These are phyloP conservation scores for Apteryx mantelli DNA, from an alignment of 2,113 vertebrate genomes.

Conservation along the genomic window DNA sequence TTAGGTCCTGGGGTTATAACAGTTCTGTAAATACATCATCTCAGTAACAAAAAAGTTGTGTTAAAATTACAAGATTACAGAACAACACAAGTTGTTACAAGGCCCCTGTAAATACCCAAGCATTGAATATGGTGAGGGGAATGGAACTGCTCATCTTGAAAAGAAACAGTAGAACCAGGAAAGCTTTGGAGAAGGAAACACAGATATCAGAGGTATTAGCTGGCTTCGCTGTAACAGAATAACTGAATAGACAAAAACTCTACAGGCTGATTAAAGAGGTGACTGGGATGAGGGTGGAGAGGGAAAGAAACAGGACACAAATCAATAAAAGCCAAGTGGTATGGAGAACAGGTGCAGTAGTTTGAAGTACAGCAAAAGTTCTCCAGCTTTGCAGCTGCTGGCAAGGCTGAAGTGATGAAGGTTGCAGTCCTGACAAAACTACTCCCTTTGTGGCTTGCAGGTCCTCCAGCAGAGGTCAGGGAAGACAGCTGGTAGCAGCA, in stretches of 20 bases:
- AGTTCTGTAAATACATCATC: neutral
- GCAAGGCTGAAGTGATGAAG: neutral
- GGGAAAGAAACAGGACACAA: neutral
- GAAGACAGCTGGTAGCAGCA: neutral
- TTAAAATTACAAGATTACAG: neutral
- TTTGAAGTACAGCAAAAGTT: neutral
- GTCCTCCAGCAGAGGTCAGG: constrained; percentile 42
- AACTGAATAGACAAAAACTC: neutral
- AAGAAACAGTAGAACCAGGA: neutral
- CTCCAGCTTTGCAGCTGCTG: neutral
- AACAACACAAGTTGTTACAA: neutral
- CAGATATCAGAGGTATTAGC: neutral
- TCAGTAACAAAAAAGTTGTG: neutral
- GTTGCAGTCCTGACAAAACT: neutral
- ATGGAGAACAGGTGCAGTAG: neutral
- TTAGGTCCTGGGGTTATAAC: neutral
- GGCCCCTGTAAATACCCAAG: neutral
- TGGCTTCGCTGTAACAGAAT: neutral
- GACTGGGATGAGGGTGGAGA: neutral
- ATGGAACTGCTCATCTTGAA: neutral
- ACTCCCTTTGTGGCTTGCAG: neutral
- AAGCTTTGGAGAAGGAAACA: neutral
- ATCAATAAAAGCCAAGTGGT: rapidly evolving
- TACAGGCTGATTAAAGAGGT: neutral
- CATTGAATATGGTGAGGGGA: neutral